A percentile compares a stretch with the other conserved stretches of the same genome.
Conservation (phyloP, 2,113 vertebrate genomes). For the Baryphthengus martii region DNA sequence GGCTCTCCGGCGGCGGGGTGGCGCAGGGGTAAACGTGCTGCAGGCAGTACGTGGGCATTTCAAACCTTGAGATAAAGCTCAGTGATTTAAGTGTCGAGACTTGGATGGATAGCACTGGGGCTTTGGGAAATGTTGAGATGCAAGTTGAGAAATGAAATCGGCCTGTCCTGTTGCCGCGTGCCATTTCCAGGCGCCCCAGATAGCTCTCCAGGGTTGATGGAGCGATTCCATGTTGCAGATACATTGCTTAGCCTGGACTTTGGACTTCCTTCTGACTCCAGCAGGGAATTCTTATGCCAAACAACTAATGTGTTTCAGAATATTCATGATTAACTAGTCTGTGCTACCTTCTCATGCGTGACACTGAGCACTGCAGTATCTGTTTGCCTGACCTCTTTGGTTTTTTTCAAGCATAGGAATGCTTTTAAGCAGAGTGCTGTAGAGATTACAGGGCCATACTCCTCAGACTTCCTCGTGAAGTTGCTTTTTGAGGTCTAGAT, state of each 20-base stretch:
- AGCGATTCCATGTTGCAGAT: background rate
- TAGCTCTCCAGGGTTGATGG: background rate
- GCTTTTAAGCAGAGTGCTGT: slow-evolving; percentile 9
- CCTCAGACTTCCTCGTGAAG: background rate
- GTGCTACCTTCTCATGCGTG: background rate
- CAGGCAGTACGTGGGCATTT: background rate
- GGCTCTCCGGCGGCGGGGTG: background rate
- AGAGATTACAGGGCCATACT: background rate
- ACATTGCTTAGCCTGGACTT: background rate
- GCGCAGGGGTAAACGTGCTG: background rate
- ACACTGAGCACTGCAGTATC: background rate
- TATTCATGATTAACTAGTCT: background rate
- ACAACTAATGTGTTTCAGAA: background rate
- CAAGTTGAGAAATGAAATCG: background rate
- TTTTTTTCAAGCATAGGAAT: background rate
- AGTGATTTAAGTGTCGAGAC: background rate
- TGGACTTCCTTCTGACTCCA: background rate
- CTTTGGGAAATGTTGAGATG: background rate
- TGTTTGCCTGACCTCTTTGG: background rate
- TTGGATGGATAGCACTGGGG: background rate
- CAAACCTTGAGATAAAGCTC: background rate
- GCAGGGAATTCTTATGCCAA: background rate
- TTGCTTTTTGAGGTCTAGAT: background rate
- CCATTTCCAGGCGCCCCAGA: background rate
- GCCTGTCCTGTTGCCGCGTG: background rate